Evolutionary conservation across 2,797 vertebrate genomes (phyloP).

Genomic region (Champsocephalus gunnari): DNA sequence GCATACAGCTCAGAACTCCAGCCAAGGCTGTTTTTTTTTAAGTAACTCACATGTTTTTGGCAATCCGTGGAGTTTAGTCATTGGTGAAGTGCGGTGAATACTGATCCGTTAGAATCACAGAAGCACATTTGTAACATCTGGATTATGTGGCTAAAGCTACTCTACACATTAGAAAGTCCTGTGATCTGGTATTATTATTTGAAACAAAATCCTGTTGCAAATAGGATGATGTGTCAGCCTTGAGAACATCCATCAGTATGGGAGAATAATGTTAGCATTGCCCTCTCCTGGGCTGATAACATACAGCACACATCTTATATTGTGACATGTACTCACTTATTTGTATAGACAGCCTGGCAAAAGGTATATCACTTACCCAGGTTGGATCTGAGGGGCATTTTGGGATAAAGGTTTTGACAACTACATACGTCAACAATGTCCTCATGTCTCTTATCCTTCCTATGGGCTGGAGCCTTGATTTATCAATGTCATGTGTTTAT

Average conservation of each 20-base stretch:
- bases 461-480: constrained; percentile 22
- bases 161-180: constrained; percentile 8
- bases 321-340: neutral
- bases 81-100: constrained; percentile 28
- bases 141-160: neutral
- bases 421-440: neutral
- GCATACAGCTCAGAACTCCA: constrained; percentile 42
- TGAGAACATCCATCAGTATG: neutral
- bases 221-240: neutral
- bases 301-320: constrained; percentile 28
- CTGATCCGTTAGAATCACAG: constrained; percentile 11
- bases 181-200: neutral
- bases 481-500: constrained; percentile 25
- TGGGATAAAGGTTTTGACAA: constrained; percentile 1
- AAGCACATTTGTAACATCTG: constrained; percentile 21
- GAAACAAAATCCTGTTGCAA: constrained; percentile 6
- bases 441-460: constrained; percentile 25
- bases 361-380: neutral
- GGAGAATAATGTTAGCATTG: constrained; percentile 47
- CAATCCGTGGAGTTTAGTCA: constrained; percentile 47
- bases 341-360: neutral
- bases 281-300: constrained; percentile 62
- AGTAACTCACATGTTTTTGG: constrained; percentile 60
- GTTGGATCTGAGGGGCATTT: neutral
- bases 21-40: constrained; percentile 62